Conservation (phyloP, 2,113 vertebrate genomes). For the Martes martes region DNA sequence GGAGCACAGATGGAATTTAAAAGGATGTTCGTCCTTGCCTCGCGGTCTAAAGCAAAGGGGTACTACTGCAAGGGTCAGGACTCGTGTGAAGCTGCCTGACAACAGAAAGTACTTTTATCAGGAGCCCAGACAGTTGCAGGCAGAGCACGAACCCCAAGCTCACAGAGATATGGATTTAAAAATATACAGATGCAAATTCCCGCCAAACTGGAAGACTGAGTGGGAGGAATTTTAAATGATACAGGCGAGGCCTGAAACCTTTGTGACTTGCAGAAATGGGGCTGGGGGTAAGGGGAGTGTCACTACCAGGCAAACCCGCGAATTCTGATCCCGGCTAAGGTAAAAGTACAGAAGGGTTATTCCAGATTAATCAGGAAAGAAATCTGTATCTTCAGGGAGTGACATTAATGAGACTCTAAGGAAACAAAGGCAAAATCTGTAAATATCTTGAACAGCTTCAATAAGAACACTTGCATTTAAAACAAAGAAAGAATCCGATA, state of each 20-base stretch:
- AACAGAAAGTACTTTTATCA: neutral
- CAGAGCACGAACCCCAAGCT: neutral
- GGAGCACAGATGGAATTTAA: neutral
- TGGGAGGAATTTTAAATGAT: neutral
- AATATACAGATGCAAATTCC: neutral
- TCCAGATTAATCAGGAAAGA: neutral
- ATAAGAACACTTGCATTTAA: neutral
- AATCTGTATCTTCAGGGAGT: neutral
- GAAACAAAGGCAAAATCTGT: neutral
- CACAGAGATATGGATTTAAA: neutral
- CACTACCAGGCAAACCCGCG: neutral
- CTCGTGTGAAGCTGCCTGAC: accelerated
- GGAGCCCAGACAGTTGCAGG: neutral
- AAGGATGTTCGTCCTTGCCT: neutral
- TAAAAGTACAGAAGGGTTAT: neutral
- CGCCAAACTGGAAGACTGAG: neutral
- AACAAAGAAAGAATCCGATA: slow-evolving; percentile 34
- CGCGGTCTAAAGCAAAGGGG: neutral
- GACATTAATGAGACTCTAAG: neutral
- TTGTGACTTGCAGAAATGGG: neutral
- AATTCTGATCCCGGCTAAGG: neutral
- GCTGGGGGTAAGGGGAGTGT: neutral
- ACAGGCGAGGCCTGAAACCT: neutral
- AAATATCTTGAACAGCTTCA: neutral
- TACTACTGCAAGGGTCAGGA: neutral